Evolutionary conservation across 2,888 invertebrate species (phyloP).

Genomic region (Taphrorychus bicolor): DNA sequence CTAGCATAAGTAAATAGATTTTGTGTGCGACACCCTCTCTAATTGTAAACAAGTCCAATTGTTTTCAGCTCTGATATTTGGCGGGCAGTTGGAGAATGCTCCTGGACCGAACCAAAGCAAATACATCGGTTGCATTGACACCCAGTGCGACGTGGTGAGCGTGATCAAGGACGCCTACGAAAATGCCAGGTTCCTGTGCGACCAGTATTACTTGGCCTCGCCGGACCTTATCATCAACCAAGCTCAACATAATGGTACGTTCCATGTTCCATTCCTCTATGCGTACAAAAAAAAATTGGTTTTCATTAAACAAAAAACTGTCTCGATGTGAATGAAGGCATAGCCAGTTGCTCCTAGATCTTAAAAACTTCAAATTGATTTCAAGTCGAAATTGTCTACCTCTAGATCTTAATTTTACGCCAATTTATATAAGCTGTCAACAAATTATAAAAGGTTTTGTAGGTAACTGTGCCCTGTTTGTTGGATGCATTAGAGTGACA

Average conservation of each 20-base stretch:
- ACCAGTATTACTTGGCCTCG: conserved; percentile 94
- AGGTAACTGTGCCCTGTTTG: no score
- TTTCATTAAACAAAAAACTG: neutral
- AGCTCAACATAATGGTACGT: conserved; percentile 71
- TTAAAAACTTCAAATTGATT: neutral
- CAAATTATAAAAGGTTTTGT: no score
- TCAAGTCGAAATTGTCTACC: no score
- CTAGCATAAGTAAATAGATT: no score
- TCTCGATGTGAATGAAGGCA: neutral
- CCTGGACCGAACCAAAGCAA: conserved; percentile 67
- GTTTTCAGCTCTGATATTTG: conserved; percentile 80
- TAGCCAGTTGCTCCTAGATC: neutral
- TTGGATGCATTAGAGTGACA: no score
- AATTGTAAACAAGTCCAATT: conserved; percentile 46
- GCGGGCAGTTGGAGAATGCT: conserved; percentile 67
- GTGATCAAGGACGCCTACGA: conserved; percentile 96
- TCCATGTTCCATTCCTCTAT: neutral
- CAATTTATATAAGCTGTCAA: no score
- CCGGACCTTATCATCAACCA: conserved; percentile 86
- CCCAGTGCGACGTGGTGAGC: conserved; percentile 87
- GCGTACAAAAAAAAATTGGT: neutral
- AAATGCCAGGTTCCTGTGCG: conserved; percentile 97
- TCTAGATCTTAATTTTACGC: no score
- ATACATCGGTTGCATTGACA: conserved; percentile 97
- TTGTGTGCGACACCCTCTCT: conserved; percentile 37